Base-by-base conservation (phyloP, 2,113 vertebrate species). In the Furnarius figulus region DNA sequence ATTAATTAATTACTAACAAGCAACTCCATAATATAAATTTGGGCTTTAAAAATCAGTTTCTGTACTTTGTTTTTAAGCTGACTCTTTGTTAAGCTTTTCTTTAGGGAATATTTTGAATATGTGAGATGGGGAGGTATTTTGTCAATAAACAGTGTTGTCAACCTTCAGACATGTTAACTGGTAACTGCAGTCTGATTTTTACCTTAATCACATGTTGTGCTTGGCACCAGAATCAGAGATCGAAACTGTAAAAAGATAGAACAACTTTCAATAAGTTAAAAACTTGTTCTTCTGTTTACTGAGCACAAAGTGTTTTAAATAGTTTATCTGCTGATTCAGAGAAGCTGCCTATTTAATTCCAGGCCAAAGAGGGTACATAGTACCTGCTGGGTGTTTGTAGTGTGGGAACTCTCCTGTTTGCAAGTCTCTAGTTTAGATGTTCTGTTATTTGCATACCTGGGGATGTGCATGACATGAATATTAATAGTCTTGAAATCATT, bases 361-460 rank as follows among this genome's bases (percentile, higher is more conserved):
- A 95, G 97, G 94, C 96, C 94, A 97, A 98, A 97, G 96, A 98
- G 61, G 89, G 65, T 87, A 93, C n/a, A 1, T 93, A 40, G 80
- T 93, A 95, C 78, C 44, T 77, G 78, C 87, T 5, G 47, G 56
- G 83, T 95, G 85, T 96, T 84, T 95, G 82, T 95, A 95, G 92
- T 95, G 88, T 95, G 93, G 89, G 82, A 62, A 27, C 68, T 94
- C 40, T 95, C 52, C 49, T 97, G 87, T 91, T 94, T 87, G 83
- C 79, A 96, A 74, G 73, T 95, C 91, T 92, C 90, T 96, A 97
- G 95, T 95, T 96, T 94, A 97, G 96, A 90, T 94, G 86, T 87
- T 96, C 90, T 97, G 86, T 97, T 97, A 75, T 95, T 97, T 97
- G 86, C 93, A 66, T 83, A 90, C 94, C 94, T 94, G 94, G 71